phyloP scores from a whole-genome alignment of 2,888 invertebrate genomes.

The Torymus auratus region DNA sequence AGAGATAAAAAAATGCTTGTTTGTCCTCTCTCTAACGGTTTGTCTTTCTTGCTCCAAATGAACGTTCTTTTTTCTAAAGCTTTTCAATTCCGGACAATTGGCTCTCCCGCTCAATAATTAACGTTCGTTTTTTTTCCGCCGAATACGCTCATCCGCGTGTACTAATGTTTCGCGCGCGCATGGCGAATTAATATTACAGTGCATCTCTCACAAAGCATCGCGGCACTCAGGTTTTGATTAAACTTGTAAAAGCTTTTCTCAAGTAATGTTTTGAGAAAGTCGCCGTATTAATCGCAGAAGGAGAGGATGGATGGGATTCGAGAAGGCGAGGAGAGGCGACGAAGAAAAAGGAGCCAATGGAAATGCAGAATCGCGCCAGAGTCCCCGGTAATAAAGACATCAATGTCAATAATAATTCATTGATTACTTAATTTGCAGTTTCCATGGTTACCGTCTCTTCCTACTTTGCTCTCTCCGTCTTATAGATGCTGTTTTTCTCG shows the following conservation, averaged over 20 bases:
- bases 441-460: slow-evolving; percentile 73
- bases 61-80: slow-evolving; percentile 47
- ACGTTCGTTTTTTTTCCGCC: slow-evolving; percentile 19
- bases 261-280: slow-evolving; percentile 31
- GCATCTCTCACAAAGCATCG: slow-evolving; percentile 37
- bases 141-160: neutral
- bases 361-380: slow-evolving; percentile 58
- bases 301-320: slow-evolving; percentile 31
- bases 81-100: slow-evolving; percentile 53
- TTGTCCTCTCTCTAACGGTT: slow-evolving; percentile 45
- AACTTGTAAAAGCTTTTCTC: slow-evolving; percentile 49
- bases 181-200: slow-evolving; percentile 35
- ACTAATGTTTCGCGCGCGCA: slow-evolving; percentile 33
- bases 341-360: slow-evolving; percentile 69
- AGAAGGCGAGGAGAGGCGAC: slow-evolving; percentile 64
- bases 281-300: slow-evolving; percentile 41
- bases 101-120: slow-evolving; percentile 41
- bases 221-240: slow-evolving; percentile 48
- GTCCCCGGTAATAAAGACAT: slow-evolving; percentile 69
- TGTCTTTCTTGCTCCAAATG: slow-evolving; percentile 41
- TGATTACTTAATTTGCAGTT: slow-evolving; percentile 76
- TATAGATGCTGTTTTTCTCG: slow-evolving; percentile 67
- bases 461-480: slow-evolving; percentile 61
- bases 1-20: slow-evolving; percentile 35
- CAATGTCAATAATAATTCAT: slow-evolving; percentile 77